These are phyloP conservation scores for Callaeas wilsoni DNA, from an alignment of 2,113 vertebrate genomes.

Conservation along the genomic window DNA sequence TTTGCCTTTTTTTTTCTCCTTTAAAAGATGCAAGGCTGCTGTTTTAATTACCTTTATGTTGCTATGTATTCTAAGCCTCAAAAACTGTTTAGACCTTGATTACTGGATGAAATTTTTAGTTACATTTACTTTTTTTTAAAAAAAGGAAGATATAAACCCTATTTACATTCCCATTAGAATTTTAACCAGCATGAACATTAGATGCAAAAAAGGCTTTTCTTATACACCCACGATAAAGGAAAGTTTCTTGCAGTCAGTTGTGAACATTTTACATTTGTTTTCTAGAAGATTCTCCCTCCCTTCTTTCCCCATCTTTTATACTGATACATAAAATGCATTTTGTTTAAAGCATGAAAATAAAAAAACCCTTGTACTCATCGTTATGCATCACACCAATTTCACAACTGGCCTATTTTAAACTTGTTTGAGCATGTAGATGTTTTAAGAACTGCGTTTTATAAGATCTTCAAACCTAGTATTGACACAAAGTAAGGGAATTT, in stretches of 20 bases:
- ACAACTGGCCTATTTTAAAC: constrained; percentile 37
- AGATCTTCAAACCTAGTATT: constrained; percentile 21
- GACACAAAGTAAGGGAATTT: constrained; percentile 5
- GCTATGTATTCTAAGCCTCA: constrained; percentile 28
- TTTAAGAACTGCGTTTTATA: constrained; percentile 46
- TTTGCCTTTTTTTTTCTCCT: constrained; percentile 5
- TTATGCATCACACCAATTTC: constrained; percentile 22
- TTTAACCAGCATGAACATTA: constrained; percentile 26
- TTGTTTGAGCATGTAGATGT: constrained; percentile 26
- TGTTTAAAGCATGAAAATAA: constrained; percentile 36
- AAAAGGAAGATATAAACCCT: background rate
- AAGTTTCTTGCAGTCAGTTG: constrained; percentile 27
- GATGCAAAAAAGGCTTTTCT: constrained; percentile 18
- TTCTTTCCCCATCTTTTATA: constrained; percentile 37
- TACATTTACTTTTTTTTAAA: background rate
- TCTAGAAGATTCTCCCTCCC: constrained; percentile 6
- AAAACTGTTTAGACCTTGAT: constrained; percentile 21
- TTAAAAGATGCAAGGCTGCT: constrained; percentile 53
- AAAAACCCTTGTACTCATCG: background rate
- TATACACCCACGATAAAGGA: constrained; percentile 6
- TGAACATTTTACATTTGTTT: constrained; percentile 40
- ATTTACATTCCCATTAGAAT: constrained; percentile 39
- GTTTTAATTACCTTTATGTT: constrained; percentile 56
- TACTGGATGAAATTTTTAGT: constrained; percentile 15
- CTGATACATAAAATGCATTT: constrained; percentile 17